These are phyloP conservation scores for Trachelus troglodyta DNA, from an alignment of 2,888 invertebrate genomes.

Conservation along the genomic window DNA sequence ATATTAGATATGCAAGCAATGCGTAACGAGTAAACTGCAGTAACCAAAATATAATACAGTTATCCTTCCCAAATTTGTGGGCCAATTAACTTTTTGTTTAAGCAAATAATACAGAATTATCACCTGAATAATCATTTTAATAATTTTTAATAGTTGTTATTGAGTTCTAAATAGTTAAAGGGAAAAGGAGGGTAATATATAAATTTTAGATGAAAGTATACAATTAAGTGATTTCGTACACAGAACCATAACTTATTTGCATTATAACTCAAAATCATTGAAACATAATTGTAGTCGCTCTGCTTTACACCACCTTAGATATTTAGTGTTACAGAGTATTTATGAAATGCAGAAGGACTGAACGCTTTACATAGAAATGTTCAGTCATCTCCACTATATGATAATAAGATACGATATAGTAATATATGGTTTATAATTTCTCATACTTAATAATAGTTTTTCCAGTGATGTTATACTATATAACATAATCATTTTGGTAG, in stretches of 20 bases:
- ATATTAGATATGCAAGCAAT: neutral
- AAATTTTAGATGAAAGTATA: neutral
- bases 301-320: neutral
- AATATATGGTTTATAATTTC: neutral
- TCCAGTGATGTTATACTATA: neutral
- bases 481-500: neutral
- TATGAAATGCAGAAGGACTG: neutral
- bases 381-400: no score
- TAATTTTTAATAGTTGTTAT: neutral
- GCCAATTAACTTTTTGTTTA: neutral
- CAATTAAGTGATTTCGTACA: neutral
- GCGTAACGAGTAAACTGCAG: no score
- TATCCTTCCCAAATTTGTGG: no score
- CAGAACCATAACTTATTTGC: neutral
- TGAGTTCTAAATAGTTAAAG: neutral
- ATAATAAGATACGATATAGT: neutral
- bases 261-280: neutral
- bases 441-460: neutral
- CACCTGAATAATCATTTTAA: neutral
- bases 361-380: neutral
- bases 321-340: neutral
- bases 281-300: neutral
- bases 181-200: neutral
- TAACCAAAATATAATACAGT: no score
- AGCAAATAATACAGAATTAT: neutral